Conservation (phyloP, 2,888 invertebrate genomes). For the Ctena decussata region DNA sequence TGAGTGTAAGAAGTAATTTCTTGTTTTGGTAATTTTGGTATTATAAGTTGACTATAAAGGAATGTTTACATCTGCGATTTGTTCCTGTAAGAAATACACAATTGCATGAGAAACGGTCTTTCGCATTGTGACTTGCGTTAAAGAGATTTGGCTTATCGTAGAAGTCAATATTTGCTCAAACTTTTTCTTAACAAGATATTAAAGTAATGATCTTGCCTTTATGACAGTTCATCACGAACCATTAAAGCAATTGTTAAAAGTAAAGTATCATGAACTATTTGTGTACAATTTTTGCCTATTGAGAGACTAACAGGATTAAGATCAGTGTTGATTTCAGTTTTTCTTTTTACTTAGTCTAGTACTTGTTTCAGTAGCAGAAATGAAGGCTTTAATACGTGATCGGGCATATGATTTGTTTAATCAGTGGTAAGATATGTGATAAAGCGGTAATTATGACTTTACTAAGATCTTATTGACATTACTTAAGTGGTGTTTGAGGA, state of each 20-base stretch:
- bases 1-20: not conserved
- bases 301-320: conserved; percentile 3
- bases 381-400: not conserved
- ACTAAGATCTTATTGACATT: not conserved
- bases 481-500: not conserved
- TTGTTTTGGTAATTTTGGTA: conserved; percentile 10
- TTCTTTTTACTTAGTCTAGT: no score
- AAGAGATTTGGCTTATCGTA: conserved; percentile 15
- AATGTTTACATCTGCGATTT: not conserved
- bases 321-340: not conserved
- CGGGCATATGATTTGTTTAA: not conserved
- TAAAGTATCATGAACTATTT: not conserved
- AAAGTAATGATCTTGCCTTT: conserved; percentile 21
- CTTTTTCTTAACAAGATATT: conserved; percentile 9
- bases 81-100: not conserved
- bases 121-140: not conserved
- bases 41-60: conserved; percentile 1
- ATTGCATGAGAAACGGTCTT: not conserved
- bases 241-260: conserved; percentile 7
- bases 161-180: conserved; percentile 12
- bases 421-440: not conserved
- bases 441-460: not conserved
- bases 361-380: not conserved
- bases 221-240: conserved; percentile 1
- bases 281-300: not conserved